These are phyloP conservation scores for Lepidurus packardi DNA, from an alignment of 1,140 invertebrate genomes.

Conservation along the genomic window DNA sequence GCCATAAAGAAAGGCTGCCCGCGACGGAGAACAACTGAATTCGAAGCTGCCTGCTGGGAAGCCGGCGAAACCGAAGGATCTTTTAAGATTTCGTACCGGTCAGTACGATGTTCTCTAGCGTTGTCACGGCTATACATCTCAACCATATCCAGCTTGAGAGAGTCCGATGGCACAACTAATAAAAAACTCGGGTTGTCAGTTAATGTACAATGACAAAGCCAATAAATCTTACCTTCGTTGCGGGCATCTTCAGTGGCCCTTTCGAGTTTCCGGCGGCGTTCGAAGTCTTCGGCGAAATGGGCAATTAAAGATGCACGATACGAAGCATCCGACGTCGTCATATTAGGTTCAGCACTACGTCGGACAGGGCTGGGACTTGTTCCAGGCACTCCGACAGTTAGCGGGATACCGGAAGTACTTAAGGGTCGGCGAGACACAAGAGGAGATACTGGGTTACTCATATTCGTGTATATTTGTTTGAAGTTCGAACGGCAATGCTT, in stretches of 20 bases:
- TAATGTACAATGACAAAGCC: neutral
- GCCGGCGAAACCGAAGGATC: constrained; percentile 47
- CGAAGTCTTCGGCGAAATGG: constrained; percentile 32
- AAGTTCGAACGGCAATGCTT: neutral
- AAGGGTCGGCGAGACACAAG: neutral
- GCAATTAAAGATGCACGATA: constrained; percentile 32
- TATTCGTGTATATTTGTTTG: neutral
- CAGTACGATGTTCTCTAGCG: constrained; percentile 55
- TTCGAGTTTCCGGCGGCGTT: constrained; percentile 30
- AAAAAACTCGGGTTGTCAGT: neutral
- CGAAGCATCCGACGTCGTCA: neutral
- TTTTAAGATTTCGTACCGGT: constrained; percentile 56
- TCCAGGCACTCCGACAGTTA: neutral
- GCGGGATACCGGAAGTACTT: neutral
- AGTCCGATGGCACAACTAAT: constrained; percentile 42
- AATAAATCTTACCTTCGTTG: constrained; percentile 27
- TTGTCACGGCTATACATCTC: constrained; percentile 60
- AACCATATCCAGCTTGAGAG: constrained; percentile 53
- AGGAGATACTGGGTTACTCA: neutral
- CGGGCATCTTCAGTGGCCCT: constrained; percentile 31
- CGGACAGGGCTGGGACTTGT: neutral
- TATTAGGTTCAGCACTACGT: neutral
- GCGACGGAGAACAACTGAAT: constrained; percentile 53
- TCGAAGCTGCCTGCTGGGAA: constrained; percentile 40
- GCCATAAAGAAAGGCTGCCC: constrained; percentile 59